Base-by-base conservation (phyloP, 2,113 vertebrate genomes). In the Chionis minor region DNA sequence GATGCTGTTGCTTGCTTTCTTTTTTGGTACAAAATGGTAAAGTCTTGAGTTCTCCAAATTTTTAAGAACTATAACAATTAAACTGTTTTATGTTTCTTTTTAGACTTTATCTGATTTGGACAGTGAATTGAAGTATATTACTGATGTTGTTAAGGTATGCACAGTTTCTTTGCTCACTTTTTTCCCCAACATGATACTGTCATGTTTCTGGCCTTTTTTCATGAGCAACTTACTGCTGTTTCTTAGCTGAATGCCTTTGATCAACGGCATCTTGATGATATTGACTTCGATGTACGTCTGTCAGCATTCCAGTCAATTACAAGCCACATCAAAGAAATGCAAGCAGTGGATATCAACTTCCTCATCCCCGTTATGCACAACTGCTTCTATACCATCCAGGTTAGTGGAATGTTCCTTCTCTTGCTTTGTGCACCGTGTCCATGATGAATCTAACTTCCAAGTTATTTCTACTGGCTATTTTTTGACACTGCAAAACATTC, bases 301-400 rank as follows among this genome's bases (percentile, higher is more conserved):
- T 94, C 97, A 19, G 98, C 99, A 0, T 99, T 99, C 98, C 99
- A 99, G 96, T 97, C 97, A 3, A 98, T 98, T 81, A 98, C 97
- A 40, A 94, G 95, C 74, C 93, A 80, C 18, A 92, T 99, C 88
- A 98, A 97, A 91, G 98, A 98, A 23, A 99, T 99, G 99, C 96
- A 98, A 47, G 94, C 92, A 3, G 97, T 99, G 93, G 99, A 99
- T 95, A 86, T 98, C 32, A 96, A 98, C 97, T 99, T 98, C 94
- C 98, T 99, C 71, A 94, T 96, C 88, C 95, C 97, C 4, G 90
- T 99, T 95, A 98, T 99, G 95, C 98, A 99, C 97, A 99, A 99
- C 98, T 99, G 99, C 93, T 99, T 99, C 97, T 98, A 99, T 95
- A 99, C 99, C 26, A 98, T 99, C 88, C 99, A 99, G 98, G 99